phyloP scores from a whole-genome alignment of 2,113 vertebrate species.

The Pygathrix nemaeus region DNA sequence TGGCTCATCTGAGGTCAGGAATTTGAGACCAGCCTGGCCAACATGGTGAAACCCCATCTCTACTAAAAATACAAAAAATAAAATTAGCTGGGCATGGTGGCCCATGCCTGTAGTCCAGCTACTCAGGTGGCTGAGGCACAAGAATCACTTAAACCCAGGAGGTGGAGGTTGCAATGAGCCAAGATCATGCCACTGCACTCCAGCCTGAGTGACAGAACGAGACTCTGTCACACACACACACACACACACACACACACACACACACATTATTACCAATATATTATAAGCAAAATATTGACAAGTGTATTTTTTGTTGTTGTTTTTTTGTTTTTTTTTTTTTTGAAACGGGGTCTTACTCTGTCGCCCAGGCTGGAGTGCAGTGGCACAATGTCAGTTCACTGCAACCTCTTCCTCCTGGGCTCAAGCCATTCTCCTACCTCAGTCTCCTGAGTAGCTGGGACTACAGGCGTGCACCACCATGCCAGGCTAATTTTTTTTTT shows the following conservation, averaged over 20 bases:
- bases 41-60: too few relatives aligned
- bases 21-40: not conserved
- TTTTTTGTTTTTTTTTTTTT: not conserved
- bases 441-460: not conserved
- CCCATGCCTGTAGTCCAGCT: too few relatives aligned
- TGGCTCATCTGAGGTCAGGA: not conserved
- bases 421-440: not conserved
- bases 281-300: constrained; percentile 1
- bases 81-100: too few relatives aligned
- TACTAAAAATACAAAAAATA: too few relatives aligned
- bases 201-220: not conserved
- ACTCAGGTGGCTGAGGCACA: too few relatives aligned
- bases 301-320: not conserved
- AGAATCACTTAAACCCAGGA: too few relatives aligned
- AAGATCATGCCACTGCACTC: not conserved
- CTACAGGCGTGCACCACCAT: not conserved
- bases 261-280: not conserved
- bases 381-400: not conserved
- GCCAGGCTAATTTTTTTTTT: too few relatives aligned
- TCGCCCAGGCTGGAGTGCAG: not conserved
- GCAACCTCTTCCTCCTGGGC: not conserved
- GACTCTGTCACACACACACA: not conserved
- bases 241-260: too few relatives aligned
- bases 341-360: not conserved
- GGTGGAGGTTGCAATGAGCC: too few relatives aligned